phyloP scores from a whole-genome alignment of 2,113 vertebrate genomes.

The Phrynosoma platyrhinos region DNA sequence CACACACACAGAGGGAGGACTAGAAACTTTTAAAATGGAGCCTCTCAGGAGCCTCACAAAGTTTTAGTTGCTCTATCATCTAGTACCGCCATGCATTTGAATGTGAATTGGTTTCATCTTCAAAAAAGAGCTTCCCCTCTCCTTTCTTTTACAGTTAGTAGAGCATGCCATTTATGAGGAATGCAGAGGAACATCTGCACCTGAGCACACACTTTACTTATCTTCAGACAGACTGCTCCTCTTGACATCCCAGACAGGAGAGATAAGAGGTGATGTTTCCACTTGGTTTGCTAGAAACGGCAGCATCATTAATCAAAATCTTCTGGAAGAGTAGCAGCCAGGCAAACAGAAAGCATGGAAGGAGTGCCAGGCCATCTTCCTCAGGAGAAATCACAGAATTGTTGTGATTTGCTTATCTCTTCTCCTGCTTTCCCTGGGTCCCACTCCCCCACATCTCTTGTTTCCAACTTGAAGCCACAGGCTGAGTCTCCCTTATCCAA shows the following conservation, averaged over 20 bases:
- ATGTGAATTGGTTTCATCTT: background rate
- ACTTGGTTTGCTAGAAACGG: background rate
- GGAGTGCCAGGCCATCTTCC: too few species aligned
- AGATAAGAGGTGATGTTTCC: background rate
- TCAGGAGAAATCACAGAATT: background rate
- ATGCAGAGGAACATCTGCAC: background rate
- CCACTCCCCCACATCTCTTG: too few species aligned
- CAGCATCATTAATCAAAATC: background rate
- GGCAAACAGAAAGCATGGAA: background rate
- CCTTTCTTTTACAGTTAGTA: background rate
- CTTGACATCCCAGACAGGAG: background rate
- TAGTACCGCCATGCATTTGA: background rate
- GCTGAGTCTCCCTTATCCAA: too few species aligned
- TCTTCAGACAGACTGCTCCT: background rate
- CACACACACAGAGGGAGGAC: background rate
- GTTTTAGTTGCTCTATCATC: background rate
- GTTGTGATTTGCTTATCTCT: too few species aligned
- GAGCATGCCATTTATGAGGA: background rate
- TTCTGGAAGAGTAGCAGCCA: background rate
- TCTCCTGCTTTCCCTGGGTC: background rate
- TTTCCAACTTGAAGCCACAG: too few species aligned
- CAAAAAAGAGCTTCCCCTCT: background rate
- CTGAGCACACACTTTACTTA: background rate
- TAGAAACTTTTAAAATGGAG: background rate
- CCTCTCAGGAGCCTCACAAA: background rate